Evolutionary conservation across 2,888 invertebrate species (phyloP), one percentile per base, ranked within the genome.

Genomic region (Drosophila engyochracea): DNA sequence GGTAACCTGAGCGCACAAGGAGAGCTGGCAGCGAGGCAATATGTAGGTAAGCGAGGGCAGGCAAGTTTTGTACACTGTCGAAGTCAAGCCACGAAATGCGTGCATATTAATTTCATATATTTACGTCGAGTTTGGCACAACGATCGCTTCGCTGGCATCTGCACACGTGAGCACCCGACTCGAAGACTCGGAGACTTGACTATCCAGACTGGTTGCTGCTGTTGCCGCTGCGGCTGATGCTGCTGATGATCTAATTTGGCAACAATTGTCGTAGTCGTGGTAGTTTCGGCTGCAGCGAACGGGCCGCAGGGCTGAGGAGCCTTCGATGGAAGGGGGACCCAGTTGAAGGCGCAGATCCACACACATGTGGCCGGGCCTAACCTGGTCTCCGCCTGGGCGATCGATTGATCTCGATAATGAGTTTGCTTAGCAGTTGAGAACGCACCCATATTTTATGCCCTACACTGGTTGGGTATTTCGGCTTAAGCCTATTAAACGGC

Each of bases 181-280:
- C 33, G 28, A 22, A 58, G 57, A 37, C 19, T 37, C 25, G 19
- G 22, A 69, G 82, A 78, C 82, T 82, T 82, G 83, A 58, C 69
- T 82, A 61, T 77, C 70, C 79, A 73, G 79, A 65, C 72, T 79
- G 74, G 72, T 69, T 74, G 58, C 49, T 62, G 30, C 55, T 53
- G 70, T 76, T 25, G n/a, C 63, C 71, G 77, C 87, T 91, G 92
- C 91, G 91, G 92, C 30, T 59, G 71, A 77, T 28, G 37, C 64
- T 74, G 78, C 88, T 91, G 92, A 92, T 92, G 92, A 92, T 92
- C 92, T 92, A 92, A 92, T 92, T 92, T 91, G 91, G 92, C 91
- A 91, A 91, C 91, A 92, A 91, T 91, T 92, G 91, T 92, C 91
- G 92, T 92, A 79, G 74, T 75, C 74, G 79, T 77, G 68, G 54